Evolutionary conservation across 2,797 vertebrate species (phyloP).

Genomic region (Mergus octosetaceus): DNA sequence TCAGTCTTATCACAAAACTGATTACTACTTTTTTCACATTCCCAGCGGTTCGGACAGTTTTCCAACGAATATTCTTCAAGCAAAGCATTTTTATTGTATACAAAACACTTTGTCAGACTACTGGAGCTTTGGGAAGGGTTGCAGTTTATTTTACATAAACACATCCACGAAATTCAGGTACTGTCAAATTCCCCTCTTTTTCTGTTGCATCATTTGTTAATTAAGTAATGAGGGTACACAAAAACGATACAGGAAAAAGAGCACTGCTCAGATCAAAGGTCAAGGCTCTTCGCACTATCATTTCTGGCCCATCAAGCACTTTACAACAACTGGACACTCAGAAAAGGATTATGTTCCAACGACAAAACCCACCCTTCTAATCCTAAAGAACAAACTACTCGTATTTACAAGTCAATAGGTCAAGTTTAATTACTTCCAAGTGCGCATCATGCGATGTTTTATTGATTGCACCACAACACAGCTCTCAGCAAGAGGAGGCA

Average conservation of each 20-base stretch:
- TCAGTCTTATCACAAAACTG: not conserved
- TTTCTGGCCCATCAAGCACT: slow-evolving; percentile 24
- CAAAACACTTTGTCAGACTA: not conserved
- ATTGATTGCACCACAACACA: not conserved
- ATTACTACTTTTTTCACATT: not conserved
- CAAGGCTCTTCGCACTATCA: not conserved
- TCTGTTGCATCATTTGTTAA: not conserved
- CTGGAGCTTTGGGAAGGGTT: not conserved
- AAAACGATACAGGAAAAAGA: not conserved
- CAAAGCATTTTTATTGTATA: not conserved
- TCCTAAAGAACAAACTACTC: not conserved
- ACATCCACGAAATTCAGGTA: not conserved
- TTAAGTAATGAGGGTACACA: not conserved
- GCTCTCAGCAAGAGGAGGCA: not conserved
- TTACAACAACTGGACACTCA: not conserved
- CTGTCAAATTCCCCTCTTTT: not conserved
- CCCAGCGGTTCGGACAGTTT: not conserved
- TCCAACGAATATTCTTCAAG: not conserved
- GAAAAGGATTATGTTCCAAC: not conserved
- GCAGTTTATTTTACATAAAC: not conserved
- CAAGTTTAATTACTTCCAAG: slow-evolving; percentile 32
- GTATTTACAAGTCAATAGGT: not conserved
- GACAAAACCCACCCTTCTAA: not conserved
- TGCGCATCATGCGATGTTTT: not conserved
- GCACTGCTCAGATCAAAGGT: not conserved